phyloP scores from a whole-genome alignment of 2,113 vertebrate genomes.

The Anarrhichthys ocellatus region DNA sequence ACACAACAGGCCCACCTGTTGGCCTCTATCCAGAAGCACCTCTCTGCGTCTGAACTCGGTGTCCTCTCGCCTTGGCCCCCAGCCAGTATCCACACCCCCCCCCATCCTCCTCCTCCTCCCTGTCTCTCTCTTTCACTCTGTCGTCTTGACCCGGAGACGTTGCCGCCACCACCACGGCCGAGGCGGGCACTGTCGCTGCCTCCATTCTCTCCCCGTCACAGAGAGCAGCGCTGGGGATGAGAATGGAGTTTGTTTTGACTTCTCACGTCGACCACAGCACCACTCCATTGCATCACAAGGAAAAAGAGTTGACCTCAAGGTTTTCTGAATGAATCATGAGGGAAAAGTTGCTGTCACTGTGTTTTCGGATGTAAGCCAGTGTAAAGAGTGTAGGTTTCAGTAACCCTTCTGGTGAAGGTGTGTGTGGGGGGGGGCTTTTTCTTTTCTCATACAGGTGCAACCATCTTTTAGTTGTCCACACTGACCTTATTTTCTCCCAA shows the following conservation, averaged over 20 bases:
- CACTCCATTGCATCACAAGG: not conserved
- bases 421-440: not conserved
- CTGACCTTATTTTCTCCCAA: constrained; percentile 27
- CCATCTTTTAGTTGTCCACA: constrained; percentile 24
- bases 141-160: constrained; percentile 29
- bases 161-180: constrained; percentile 3
- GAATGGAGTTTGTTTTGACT: not conserved
- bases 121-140: constrained; percentile 24
- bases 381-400: constrained; percentile 35
- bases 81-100: constrained; percentile 29
- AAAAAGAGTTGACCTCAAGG: not conserved
- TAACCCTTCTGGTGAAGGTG: constrained; percentile 15
- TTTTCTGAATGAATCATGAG: not conserved
- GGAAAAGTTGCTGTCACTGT: not conserved
- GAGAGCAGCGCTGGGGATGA: not conserved
- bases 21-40: constrained; percentile 29
- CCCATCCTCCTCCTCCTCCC: constrained; percentile 16
- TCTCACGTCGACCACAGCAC: not conserved
- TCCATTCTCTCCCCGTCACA: not conserved
- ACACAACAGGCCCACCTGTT: constrained; percentile 55
- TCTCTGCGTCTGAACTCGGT: constrained; percentile 46
- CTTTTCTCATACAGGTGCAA: constrained; percentile 13
- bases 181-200: constrained; percentile 24
- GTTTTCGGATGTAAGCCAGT: not conserved
- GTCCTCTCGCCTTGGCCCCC: constrained; percentile 56